phyloP scores from a whole-genome alignment of 2,113 vertebrate genomes.

The Aphyosemion australe region DNA sequence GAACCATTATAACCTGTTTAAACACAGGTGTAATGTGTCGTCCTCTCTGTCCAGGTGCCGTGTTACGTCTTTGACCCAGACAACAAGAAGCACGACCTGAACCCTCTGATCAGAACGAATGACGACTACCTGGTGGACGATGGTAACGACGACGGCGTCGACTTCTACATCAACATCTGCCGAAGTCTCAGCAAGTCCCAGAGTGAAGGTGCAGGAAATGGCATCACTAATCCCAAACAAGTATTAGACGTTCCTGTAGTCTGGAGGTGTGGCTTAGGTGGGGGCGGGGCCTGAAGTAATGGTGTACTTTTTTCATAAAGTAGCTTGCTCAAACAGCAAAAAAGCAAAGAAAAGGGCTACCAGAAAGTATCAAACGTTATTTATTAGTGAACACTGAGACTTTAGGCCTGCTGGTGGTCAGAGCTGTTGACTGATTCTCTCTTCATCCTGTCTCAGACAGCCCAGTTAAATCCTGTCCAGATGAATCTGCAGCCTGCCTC shows the following conservation, averaged over 20 bases:
- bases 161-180: conserved; percentile 94
- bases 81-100: conserved; percentile 90
- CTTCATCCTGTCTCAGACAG: conserved; percentile 34
- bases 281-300: too few species aligned
- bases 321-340: too few species aligned
- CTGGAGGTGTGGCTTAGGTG: too few species aligned
- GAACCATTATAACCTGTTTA: too few species aligned
- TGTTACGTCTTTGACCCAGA: conserved; percentile 88
- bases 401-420: too few species aligned
- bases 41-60: conserved; percentile 82
- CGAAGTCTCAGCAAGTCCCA: conserved; percentile 82
- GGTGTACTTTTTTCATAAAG: too few species aligned
- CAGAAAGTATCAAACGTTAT: too few species aligned
- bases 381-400: too few species aligned
- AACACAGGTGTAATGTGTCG: too few species aligned
- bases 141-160: conserved; percentile 79
- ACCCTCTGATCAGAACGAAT: conserved; percentile 85
- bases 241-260: too few species aligned
- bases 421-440: not conserved
- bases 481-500: conserved; percentile 87
- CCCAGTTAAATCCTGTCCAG: conserved; percentile 74
- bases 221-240: too few species aligned
- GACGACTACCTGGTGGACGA: conserved; percentile 91
- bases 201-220: not conserved
- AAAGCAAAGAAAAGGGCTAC: too few species aligned